These are phyloP conservation scores for Cosmia trapezina DNA, from an alignment of 2,888 invertebrate species.

Conservation along the genomic window DNA sequence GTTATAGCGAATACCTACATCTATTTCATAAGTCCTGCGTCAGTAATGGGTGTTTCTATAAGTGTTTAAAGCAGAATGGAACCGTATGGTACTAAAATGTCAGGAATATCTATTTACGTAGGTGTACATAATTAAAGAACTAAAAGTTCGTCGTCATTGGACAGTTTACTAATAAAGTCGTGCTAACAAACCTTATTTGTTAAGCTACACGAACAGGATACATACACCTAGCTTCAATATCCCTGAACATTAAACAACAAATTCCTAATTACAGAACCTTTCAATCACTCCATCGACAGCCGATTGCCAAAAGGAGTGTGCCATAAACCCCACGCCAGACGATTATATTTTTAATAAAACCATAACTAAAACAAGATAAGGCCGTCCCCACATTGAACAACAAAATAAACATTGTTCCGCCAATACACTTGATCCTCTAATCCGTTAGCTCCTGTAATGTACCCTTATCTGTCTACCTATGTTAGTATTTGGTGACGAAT, in stretches of 20 bases:
- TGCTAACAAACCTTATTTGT: background rate
- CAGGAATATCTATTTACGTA: background rate
- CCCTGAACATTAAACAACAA: slow-evolving; percentile 8
- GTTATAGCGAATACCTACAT: background rate
- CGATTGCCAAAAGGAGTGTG: slow-evolving; percentile 49
- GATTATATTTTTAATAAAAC: slow-evolving; percentile 67
- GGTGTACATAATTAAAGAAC: background rate
- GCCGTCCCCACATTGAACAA: slow-evolving; percentile 78
- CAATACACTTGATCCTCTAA: slow-evolving; percentile 80
- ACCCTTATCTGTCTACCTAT: slow-evolving; percentile 64
- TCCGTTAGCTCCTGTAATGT: slow-evolving; percentile 74
- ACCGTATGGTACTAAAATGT: background rate
- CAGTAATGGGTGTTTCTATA: background rate
- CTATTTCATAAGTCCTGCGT: background rate
- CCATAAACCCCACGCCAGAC: slow-evolving; percentile 54
- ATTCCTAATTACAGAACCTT: slow-evolving; percentile 44
- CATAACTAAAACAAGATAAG: slow-evolving; percentile 63
- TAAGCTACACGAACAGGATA: background rate
- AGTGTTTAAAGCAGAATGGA: background rate
- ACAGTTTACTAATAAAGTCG: background rate
- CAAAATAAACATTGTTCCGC: slow-evolving; percentile 74
- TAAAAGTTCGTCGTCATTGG: background rate
- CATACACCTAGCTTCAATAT: background rate
- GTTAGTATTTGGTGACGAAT: slow-evolving; percentile 54
- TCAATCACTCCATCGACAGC: slow-evolving; percentile 47